These are phyloP conservation scores for Bubalus kerabau DNA, from an alignment of 2,113 vertebrate genomes.

Conservation along the genomic window DNA sequence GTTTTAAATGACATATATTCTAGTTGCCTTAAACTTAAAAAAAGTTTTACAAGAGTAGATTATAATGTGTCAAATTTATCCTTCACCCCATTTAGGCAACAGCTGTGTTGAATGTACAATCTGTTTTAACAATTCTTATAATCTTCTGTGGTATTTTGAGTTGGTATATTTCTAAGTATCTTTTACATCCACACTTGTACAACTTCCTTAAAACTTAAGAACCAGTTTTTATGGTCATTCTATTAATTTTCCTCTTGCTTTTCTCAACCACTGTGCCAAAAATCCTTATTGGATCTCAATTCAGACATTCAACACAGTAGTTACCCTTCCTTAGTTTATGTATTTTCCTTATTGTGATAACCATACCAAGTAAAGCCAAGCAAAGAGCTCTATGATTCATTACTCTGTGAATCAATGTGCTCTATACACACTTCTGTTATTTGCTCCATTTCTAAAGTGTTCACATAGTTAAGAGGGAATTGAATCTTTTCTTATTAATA, in stretches of 20 bases:
- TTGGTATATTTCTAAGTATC: not conserved
- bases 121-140: not conserved
- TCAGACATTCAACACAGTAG: not conserved
- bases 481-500: not conserved
- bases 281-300: not conserved
- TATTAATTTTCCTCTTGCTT: not conserved
- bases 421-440: not conserved
- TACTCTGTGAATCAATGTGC: not conserved
- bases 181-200: not conserved
- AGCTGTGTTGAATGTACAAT: not conserved
- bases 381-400: not conserved
- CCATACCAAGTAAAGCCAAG: not conserved
- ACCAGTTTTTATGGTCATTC: not conserved
- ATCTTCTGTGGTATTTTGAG: not conserved
- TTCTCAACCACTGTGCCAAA: not conserved
- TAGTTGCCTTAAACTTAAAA: not conserved
- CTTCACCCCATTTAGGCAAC: not conserved
- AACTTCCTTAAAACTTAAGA: not conserved
- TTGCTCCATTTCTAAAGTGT: not conserved
- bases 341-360: not conserved
- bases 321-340: not conserved
- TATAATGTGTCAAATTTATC: not conserved
- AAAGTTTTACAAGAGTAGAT: not conserved
- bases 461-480: not conserved
- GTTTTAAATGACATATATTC: not conserved